Evolutionary conservation across 2,888 invertebrate species (phyloP).

Genomic region (Platypus cylindrus): DNA sequence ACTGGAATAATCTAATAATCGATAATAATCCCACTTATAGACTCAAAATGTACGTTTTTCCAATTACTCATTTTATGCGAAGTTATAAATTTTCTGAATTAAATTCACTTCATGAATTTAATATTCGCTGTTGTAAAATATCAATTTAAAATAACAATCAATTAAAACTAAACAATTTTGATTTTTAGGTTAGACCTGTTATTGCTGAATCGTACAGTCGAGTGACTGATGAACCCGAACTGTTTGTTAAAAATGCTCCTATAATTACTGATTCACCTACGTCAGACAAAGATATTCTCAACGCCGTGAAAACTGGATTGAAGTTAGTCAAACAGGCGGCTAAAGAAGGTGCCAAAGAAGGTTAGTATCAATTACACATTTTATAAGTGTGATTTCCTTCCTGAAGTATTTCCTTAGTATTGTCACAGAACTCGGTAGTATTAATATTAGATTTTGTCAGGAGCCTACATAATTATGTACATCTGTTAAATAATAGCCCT

Average conservation of each 20-base stretch:
- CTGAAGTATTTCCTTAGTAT: neutral
- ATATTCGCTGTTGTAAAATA: no score
- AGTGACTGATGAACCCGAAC: constrained; percentile 14
- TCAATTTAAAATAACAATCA: no score
- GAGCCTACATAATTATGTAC: no score
- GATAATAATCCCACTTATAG: no score
- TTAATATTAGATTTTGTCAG: no score
- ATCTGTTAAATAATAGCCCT: no score
- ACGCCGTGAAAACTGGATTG: constrained; percentile 25
- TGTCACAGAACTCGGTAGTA: neutral
- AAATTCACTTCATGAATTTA: no score
- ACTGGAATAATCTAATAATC: no score
- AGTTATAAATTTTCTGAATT: no score
- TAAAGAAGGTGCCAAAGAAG: constrained; percentile 25
- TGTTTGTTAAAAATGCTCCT: constrained; percentile 12
- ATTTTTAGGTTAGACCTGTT: constrained; percentile 10
- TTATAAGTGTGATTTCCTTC: neutral
- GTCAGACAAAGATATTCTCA: constrained; percentile 22
- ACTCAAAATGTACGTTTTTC: no score
- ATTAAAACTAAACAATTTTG: neutral
- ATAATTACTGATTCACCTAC: constrained; percentile 6
- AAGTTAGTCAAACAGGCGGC: constrained; percentile 28
- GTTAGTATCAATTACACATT: neutral
- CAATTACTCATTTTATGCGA: no score
- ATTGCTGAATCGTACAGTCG: constrained; percentile 7